phyloP scores from a whole-genome alignment of 2,113 vertebrate genomes.

The Anarrhichthys ocellatus region DNA sequence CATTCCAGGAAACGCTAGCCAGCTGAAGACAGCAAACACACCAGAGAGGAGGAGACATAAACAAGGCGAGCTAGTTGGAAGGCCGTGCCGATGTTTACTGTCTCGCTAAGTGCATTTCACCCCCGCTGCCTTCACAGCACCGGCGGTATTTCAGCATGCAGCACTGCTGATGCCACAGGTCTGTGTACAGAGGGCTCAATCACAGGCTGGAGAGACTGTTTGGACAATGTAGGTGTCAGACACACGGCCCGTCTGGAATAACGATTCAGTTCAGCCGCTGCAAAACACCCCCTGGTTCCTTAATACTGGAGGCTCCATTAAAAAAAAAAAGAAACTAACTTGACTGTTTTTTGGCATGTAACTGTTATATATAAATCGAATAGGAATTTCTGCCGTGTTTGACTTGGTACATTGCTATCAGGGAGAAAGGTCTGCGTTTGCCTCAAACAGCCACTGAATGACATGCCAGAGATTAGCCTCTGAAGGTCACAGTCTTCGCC shows the following conservation, averaged over 20 bases:
- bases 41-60: conserved; percentile 66
- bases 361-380: conserved; percentile 25
- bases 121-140: conserved; percentile 56
- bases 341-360: conserved; percentile 37
- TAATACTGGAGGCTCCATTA: conserved; percentile 16
- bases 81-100: conserved; percentile 68
- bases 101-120: conserved; percentile 72
- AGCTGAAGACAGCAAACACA: conserved; percentile 72
- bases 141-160: conserved; percentile 66
- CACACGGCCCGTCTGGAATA: conserved; percentile 73
- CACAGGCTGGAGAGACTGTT: conserved; percentile 71
- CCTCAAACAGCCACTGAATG: conserved; percentile 73
- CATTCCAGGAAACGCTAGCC: conserved; percentile 73
- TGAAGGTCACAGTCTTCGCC: conserved; percentile 78
- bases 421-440: conserved; percentile 65
- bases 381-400: conserved; percentile 49
- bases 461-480: conserved; percentile 80
- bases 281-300: conserved; percentile 45
- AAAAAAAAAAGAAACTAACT: conserved; percentile 22
- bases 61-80: conserved; percentile 66
- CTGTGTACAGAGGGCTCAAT: conserved; percentile 76
- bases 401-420: conserved; percentile 55
- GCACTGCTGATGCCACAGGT: conserved; percentile 70
- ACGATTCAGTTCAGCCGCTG: conserved; percentile 63
- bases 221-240: conserved; percentile 81